Conservation (phyloP, 1,140 invertebrate species). For the Rhopalosiphum maidis region DNA sequence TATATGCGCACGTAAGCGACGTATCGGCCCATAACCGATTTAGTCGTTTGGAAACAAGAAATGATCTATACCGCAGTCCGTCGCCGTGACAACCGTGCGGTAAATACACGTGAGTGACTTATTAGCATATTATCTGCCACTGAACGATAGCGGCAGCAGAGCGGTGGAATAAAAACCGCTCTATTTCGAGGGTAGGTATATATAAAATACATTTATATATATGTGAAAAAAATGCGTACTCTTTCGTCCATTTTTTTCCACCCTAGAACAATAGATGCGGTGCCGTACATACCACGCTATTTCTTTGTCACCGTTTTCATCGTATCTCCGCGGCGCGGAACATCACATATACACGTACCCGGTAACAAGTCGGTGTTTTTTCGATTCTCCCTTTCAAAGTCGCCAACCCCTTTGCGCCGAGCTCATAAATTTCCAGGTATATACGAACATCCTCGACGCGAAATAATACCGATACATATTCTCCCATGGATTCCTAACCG, state of each 20-base stretch:
- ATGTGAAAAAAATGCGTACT: background rate
- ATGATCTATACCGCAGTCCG: constrained; percentile 31
- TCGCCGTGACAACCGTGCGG: constrained; percentile 43
- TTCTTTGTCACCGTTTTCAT: constrained; percentile 37
- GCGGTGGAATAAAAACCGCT: constrained; percentile 32
- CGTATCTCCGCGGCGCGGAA: background rate
- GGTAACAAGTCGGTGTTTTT: constrained; percentile 24
- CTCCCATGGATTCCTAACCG: constrained; percentile 53
- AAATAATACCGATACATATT: constrained; percentile 19
- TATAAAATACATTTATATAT: constrained; percentile 1
- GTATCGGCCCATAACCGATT: constrained; percentile 54
- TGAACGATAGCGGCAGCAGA: background rate
- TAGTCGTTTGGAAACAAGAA: constrained; percentile 52
- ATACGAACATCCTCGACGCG: constrained; percentile 14
- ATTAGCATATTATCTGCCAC: constrained; percentile 48
- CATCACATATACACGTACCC: background rate
- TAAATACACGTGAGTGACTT: constrained; percentile 42
- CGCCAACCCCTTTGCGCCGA: constrained; percentile 34
- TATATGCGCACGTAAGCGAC: background rate
- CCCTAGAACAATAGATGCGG: constrained; percentile 31
- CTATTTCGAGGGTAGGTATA: constrained; percentile 29
- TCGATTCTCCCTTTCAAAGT: background rate
- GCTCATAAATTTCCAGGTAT: constrained; percentile 44
- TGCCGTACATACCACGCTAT: background rate
- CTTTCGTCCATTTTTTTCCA: constrained; percentile 25